Evolutionary conservation across 1,140 invertebrate species (phyloP), one percentile per base, ranked within the genome.

Genomic region (Lepidurus arcticus): DNA sequence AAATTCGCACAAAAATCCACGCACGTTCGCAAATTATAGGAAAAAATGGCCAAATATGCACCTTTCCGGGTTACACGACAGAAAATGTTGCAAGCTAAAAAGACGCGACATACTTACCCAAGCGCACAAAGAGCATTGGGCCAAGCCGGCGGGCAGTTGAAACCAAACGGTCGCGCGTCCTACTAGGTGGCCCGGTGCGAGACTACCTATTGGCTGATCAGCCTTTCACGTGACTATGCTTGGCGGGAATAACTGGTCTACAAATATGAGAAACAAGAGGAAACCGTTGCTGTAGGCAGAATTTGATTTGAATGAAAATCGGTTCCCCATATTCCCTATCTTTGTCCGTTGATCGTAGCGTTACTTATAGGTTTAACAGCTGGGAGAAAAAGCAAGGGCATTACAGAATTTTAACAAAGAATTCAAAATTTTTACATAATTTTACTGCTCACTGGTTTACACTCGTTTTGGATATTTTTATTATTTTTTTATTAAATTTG

Each of bases 1-100:
- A 79, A 79, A 79, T 76, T 76, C 73, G 75, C 44, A 44, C 42
- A 79, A 79, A 79, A 79, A 79, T 79, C 78, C 75, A 65, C 24
- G 73, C 34, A 45, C 73, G 74, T 76, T 21, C n/a, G 16, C 42
- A 77, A 73, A 73, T 77, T 76, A 73, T 73, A 34, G 53, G 13
- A 73, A 34, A 43, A 73, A 78, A 76, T 79, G 42, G 16, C 26
- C 73, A 76, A 73, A 76, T 44, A 43, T 76, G 44, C 42, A 45
- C 47, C 43, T 47, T 76, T n/a, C 24, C 45, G 42, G 34, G n/a
- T 76, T 53, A 76, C 65, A 53, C 65, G 45, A 76, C 44, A 53
- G 26, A 65, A 76, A 76, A 53, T 76, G n/a, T 21, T 45, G 44
- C 26, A 65, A 76, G 76, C 45, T 34, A 16, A 44, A 26, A 45